Evolutionary conservation across 2,113 vertebrate species (phyloP), one percentile per base, ranked within the genome.

Genomic region (Rhinopomastus cyanomelas): DNA sequence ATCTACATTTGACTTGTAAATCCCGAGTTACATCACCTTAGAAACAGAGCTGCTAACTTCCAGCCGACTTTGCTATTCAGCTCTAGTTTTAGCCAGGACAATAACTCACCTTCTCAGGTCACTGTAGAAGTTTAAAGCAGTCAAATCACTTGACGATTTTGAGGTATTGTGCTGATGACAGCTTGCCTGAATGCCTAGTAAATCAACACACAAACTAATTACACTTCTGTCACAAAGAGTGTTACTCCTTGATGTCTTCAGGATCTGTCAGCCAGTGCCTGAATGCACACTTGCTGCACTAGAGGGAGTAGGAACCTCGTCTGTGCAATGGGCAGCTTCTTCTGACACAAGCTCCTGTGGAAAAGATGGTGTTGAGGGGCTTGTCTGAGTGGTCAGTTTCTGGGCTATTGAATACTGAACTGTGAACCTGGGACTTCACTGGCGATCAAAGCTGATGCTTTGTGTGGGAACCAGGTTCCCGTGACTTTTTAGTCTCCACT

Each of bases 241-340:
- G 17, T n/a, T 66, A 19, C 11, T 71, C 27, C 30, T 39, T 74
- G 49, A 32, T 17, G 65, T 60, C 14, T 81, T 67, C 73, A 34
- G 8, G 12, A 39, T 49, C 36, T 2, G n/a, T 42, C 64, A 73
- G 51, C 30, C 61, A 48, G 74, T 30, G 76, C 76, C 87, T 64
- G 81, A 34, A 51, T 88, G 75, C 56, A 9, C 80, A 9, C 3
- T 91, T 85, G 85, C 93, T 95, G 96, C 96, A 61, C 90, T 80
- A 95, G 95, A 87, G 94, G 81, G 85, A 95, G 89, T 12, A 94
- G 65, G 82, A 96, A 69, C 60, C 71, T 88, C 65, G 75, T 80
- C 55, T 84, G 83, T 90, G 87, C 56, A 16, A 16, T 21, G 69
- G 74, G 60, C 76, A 62, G 19, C 73, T 88, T 68, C 22, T 42